These are phyloP conservation scores for Phataginus tetradactyla DNA, from an alignment of 2,797 vertebrate genomes.

Conservation along the genomic window DNA sequence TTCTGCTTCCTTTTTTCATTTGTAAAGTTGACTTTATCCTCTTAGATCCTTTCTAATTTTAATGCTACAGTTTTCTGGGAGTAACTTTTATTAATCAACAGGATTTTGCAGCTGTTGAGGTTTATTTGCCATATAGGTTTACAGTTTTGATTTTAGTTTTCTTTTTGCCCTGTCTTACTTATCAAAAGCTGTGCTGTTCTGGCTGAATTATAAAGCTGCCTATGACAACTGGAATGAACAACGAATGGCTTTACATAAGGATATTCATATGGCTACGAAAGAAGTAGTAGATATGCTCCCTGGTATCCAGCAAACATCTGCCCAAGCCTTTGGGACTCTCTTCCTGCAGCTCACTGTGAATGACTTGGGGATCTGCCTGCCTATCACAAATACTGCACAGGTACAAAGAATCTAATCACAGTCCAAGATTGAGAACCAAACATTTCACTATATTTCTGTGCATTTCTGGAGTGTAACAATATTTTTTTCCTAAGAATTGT, in stretches of 20 bases:
- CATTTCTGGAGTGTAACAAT: neutral
- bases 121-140: neutral
- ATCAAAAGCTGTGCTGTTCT: slow-evolving; percentile 95
- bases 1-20: neutral
- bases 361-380: slow-evolving; percentile 97
- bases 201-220: slow-evolving; percentile 99
- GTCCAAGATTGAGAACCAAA: neutral
- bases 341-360: slow-evolving; percentile 99
- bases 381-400: slow-evolving; percentile 93
- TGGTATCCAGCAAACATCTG: slow-evolving; percentile 98
- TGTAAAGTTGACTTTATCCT: neutral
- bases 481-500: neutral
- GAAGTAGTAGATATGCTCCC: slow-evolving; percentile 99
- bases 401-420: slow-evolving; percentile 75
- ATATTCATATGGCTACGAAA: slow-evolving; percentile 98
- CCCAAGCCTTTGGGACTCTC: slow-evolving; percentile 98
- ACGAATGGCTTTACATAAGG: slow-evolving; percentile 96
- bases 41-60: neutral
- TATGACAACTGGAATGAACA: slow-evolving; percentile 99
- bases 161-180: slow-evolving; percentile 65
- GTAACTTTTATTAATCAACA: neutral
- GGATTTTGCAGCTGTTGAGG: neutral
- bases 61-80: neutral
- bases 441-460: neutral
- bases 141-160: neutral